Conservation (phyloP, 2,888 invertebrate genomes). For the Torymus aiolomorphi region DNA sequence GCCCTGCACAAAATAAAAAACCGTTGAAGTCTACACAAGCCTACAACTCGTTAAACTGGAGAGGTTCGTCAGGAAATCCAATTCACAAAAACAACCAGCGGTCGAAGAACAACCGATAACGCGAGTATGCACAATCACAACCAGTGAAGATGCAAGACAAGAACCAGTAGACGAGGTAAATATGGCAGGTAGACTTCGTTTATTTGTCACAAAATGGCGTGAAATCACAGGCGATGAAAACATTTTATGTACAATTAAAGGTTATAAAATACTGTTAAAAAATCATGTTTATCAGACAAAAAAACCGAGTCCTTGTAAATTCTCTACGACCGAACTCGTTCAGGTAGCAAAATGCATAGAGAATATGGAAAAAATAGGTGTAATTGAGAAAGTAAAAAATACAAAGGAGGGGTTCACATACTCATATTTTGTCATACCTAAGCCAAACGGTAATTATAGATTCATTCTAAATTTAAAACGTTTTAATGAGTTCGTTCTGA, state of each 20-base stretch:
- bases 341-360: neutral
- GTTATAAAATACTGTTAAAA: constrained; percentile 24
- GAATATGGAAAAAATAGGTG: constrained; percentile 23
- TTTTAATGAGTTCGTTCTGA: neutral
- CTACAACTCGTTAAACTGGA: constrained; percentile 49
- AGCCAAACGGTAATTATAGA: constrained; percentile 55
- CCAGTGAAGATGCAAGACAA: constrained; percentile 9
- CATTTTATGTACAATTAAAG: constrained; percentile 5
- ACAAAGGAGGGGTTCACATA: constrained; percentile 55
- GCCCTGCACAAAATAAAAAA: neutral
- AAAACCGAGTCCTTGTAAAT: neutral
- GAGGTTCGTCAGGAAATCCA: constrained; percentile 6
- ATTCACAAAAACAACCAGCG: neutral
- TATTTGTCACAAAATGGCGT: constrained; percentile 7
- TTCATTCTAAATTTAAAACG: no score
- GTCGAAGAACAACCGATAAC: neutral
- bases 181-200: constrained; percentile 43
- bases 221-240: constrained; percentile 13
- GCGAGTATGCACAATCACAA: constrained; percentile 9
- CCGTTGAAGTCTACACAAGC: neutral
- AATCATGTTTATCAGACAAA: neutral
- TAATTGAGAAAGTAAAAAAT: constrained; percentile 45
- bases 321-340: neutral
- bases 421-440: constrained; percentile 53
- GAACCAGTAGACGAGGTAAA: constrained; percentile 24